Evolutionary conservation across 2,888 invertebrate species (phyloP).

Genomic region (Cerastoderma edule): DNA sequence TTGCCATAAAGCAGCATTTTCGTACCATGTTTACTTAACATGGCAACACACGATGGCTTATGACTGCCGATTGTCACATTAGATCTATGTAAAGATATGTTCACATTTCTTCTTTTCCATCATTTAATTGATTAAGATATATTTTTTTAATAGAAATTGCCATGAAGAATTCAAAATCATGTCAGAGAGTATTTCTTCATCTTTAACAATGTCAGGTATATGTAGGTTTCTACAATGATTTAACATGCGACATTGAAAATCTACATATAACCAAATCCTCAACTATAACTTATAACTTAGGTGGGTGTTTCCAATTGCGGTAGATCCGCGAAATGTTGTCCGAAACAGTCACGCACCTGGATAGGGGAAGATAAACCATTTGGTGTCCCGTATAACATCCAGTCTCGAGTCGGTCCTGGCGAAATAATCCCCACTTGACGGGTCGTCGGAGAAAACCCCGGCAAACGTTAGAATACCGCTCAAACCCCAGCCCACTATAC

Average conservation of each 20-base stretch:
- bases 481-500: constrained; percentile 62
- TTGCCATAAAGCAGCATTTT: too few species aligned
- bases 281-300: neutral
- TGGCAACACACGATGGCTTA: too few species aligned
- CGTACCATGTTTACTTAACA: too few species aligned
- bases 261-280: neutral
- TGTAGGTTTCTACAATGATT: neutral
- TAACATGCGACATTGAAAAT: neutral
- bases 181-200: neutral
- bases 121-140: too few species aligned
- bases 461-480: constrained; percentile 64
- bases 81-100: too few species aligned
- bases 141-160: too few species aligned
- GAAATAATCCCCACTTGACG: constrained; percentile 69
- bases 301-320: neutral
- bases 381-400: constrained; percentile 57
- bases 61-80: too few species aligned
- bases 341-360: constrained; percentile 84
- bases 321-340: neutral
- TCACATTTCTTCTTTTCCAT: too few species aligned
- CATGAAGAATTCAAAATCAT: too few species aligned
- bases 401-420: constrained; percentile 70
- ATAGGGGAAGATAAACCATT: constrained; percentile 84
- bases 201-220: neutral
- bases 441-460: constrained; percentile 81